phyloP scores from a whole-genome alignment of 2,797 vertebrate species.

The Ctenosaura bakeri region DNA sequence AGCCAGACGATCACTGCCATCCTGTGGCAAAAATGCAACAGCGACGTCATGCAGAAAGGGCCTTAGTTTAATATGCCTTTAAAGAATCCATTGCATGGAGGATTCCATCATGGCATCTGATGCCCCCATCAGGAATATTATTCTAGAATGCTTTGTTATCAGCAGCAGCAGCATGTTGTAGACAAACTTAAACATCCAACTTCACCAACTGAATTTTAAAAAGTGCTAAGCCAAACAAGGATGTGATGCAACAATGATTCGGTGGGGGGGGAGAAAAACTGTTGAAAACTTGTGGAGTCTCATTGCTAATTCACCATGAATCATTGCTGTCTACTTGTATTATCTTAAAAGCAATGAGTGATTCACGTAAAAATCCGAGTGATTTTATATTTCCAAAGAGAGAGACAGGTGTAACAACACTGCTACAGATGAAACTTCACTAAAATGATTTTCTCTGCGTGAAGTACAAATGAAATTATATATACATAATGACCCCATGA shows the following conservation, averaged over 20 bases:
- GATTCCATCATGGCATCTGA: not conserved
- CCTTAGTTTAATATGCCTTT: not conserved
- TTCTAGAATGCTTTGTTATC: not conserved
- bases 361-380: not conserved
- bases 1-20: too few species aligned
- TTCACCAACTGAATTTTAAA: not conserved
- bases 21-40: too few species aligned
- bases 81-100: not conserved
- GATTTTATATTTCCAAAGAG: not conserved
- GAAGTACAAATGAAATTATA: not conserved
- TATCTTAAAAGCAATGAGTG: not conserved
- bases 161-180: not conserved
- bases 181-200: not conserved
- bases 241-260: not conserved
- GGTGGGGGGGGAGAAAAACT: too few species aligned
- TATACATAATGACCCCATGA: not conserved
- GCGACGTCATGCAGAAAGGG: too few species aligned
- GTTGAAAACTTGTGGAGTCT: slow-evolving; percentile 1
- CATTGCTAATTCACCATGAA: not conserved
- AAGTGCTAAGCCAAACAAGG: not conserved
- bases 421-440: not conserved
- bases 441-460: not conserved
- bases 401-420: not conserved
- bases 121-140: not conserved
- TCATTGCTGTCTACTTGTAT: not conserved